phyloP scores from a whole-genome alignment of 2,113 vertebrate species.

The Leucopsar rothschildi region DNA sequence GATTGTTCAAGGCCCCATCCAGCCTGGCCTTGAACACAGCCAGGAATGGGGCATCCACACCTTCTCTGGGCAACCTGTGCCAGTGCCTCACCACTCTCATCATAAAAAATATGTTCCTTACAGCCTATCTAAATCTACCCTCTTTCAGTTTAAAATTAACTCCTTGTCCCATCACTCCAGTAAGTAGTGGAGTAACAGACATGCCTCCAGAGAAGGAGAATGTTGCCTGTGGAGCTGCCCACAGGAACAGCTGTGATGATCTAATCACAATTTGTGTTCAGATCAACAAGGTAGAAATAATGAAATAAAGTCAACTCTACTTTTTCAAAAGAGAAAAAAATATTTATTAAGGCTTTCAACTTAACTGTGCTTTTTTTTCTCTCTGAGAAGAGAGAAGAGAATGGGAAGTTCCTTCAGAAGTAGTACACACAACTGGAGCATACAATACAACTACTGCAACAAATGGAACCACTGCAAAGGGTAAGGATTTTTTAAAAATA shows the following conservation, averaged over 20 bases:
- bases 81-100: not conserved
- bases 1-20: not conserved
- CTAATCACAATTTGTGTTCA: not conserved
- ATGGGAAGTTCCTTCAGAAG: conserved; percentile 13
- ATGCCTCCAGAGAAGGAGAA: not conserved
- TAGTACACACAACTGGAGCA: not conserved
- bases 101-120: not conserved
- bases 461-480: not conserved
- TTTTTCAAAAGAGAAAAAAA: not conserved
- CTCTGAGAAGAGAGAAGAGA: not conserved
- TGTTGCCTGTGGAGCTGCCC: not conserved
- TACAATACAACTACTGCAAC: not conserved
- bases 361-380: not conserved
- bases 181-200: not conserved
- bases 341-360: not conserved
- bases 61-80: fast-evolving
- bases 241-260: not conserved
- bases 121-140: not conserved
- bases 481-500: not conserved
- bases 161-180: not conserved
- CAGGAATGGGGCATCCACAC: not conserved
- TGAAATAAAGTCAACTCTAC: not conserved
- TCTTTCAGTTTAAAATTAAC: not conserved
- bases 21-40: not conserved
- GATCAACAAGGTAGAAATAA: not conserved